Evolutionary conservation across 1,140 invertebrate genomes (phyloP), one percentile per base, ranked within the genome.

Genomic region (Drosophila leontia): DNA sequence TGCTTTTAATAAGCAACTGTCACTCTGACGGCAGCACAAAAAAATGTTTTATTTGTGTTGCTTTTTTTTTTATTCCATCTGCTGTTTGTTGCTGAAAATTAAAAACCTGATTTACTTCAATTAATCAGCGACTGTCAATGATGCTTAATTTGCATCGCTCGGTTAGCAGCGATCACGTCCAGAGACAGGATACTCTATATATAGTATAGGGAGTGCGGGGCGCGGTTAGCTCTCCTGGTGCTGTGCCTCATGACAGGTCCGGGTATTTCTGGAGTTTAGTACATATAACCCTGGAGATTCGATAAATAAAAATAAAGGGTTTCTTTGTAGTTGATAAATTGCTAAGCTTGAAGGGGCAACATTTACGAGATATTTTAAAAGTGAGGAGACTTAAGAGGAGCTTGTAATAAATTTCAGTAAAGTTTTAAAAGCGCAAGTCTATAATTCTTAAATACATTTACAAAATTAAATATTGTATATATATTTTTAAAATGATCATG

Each of bases 111-210:
- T 88, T 84, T 80, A 78, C 64, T 80, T 74, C 80, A 88, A 88
- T 87, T 87, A 87, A 87, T 87, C 84, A 87, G 62, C 65, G 69
- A 83, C 65, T 87, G 84, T 88, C 84, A 84, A 87, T 87, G 84
- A 78, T 84, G 85, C 55, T 88, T 80, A 88, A 87, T 87, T 84
- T 83, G 74, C 64, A 64, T 69, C 60, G 56, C 44, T 41, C 47
- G 53, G 29, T 78, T 71, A 65, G 65, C 39, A 29, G 53, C 47
- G 42, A 70, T 63, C 35, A 60, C 42, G 32, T 26, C 58, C 56
- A 71, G 57, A 64, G 41, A 8, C 60, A 61, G 78, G 26, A 65
- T 48, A 47, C 17, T 67, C 17, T 67, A 48, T 56, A 50, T 37
- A 65, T 44, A 55, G 26, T 59, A 37, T 42, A 50, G n/a, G 26